phyloP scores from a whole-genome alignment of 2,797 vertebrate species.

The Apodemus agrarius region DNA sequence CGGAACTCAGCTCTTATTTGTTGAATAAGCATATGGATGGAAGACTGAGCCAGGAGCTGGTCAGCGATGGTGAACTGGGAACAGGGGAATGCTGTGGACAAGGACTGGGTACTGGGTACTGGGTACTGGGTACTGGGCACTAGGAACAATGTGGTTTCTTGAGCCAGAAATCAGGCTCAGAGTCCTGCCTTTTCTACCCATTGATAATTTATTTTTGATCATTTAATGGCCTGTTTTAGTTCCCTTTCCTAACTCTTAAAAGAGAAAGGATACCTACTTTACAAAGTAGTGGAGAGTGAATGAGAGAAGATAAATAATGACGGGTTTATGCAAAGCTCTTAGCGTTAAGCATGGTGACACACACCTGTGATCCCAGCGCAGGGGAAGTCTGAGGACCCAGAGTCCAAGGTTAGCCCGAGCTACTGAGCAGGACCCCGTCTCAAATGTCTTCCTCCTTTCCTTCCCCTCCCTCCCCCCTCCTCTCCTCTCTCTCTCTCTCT shows the following conservation, averaged over 20 bases:
- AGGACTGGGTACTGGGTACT: neutral
- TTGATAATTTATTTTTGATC: neutral
- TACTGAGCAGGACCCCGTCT: neutral
- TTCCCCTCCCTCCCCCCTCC: neutral
- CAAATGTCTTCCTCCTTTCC: neutral
- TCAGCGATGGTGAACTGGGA: neutral
- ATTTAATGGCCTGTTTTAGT: neutral
- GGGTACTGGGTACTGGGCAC: neutral
- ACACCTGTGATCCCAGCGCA: neutral
- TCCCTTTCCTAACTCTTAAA: constrained; percentile 19
- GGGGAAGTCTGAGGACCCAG: neutral
- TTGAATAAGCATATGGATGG: neutral
- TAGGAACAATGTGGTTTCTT: neutral
- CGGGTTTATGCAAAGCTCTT: neutral
- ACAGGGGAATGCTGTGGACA: neutral
- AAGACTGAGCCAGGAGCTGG: neutral
- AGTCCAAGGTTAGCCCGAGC: too few species aligned
- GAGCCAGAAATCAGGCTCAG: neutral
- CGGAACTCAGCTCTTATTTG: neutral
- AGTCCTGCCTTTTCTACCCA: neutral
- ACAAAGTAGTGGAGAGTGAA: neutral
- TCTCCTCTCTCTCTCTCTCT: too few species aligned
- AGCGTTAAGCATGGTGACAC: too few species aligned
- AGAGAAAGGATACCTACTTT: neutral
- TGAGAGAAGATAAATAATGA: neutral